phyloP scores from a whole-genome alignment of 2,113 vertebrate species.

The Solea senegalensis region DNA sequence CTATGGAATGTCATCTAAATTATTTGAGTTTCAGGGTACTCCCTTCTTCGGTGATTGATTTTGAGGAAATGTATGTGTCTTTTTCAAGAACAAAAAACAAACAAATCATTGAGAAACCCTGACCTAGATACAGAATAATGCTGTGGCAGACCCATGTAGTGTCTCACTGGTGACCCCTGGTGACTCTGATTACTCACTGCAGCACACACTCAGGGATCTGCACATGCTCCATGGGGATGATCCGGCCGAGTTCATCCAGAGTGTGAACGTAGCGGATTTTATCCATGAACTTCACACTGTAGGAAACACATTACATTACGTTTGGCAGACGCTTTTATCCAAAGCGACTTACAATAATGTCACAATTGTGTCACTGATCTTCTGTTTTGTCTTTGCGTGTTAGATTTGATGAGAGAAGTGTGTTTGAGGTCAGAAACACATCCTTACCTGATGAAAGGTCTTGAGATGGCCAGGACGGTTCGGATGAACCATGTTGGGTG shows the following conservation, averaged over 20 bases:
- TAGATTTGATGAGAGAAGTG: neutral
- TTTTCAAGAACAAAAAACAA: no score
- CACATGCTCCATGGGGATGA: conserved; percentile 95
- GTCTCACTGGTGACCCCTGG: conserved; percentile 40
- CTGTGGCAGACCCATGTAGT: neutral
- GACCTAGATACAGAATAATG: neutral
- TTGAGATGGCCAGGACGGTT: conserved; percentile 92
- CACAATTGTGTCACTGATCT: neutral
- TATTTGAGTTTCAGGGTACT: no score
- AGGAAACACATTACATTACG: neutral
- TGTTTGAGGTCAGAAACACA: neutral
- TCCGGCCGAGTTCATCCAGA: conserved; percentile 88
- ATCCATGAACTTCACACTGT: conserved; percentile 93
- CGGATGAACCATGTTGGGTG: conserved; percentile 97
- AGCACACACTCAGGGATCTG: conserved; percentile 93
- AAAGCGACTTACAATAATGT: no score
- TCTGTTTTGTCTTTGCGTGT: neutral
- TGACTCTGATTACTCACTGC: conserved; percentile 85
- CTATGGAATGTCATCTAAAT: no score
- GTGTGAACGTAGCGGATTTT: conserved; percentile 94
- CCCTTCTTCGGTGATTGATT: neutral
- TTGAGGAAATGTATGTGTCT: neutral
- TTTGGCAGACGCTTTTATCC: no score
- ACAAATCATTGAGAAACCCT: neutral
- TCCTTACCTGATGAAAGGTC: conserved; percentile 93